Conservation (phyloP, 2,888 invertebrate genomes). For the Arctia plantaginis region DNA sequence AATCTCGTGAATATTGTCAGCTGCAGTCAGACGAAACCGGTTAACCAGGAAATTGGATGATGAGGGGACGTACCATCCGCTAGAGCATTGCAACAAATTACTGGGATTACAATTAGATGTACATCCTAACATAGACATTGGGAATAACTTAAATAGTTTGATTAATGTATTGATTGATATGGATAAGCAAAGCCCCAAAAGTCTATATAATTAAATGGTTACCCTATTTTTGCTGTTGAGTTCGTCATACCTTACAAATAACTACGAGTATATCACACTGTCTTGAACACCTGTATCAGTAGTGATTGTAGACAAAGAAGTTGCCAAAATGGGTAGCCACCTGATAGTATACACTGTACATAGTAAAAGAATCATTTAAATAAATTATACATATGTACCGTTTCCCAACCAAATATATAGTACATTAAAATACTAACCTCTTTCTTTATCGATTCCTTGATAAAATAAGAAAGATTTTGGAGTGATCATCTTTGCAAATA, state of each 20-base stretch:
- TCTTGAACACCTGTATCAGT: neutral
- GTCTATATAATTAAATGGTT: neutral
- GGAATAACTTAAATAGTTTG: neutral
- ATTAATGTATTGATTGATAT: neutral
- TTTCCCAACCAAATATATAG: neutral
- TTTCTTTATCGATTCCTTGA: neutral
- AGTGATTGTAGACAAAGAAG: neutral
- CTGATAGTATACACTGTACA: neutral
- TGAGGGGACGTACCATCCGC: constrained; percentile 60
- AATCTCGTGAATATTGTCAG: constrained; percentile 33
- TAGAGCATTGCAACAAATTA: constrained; percentile 22
- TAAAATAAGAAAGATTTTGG: neutral
- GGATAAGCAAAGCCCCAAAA: neutral
- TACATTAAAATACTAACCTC: neutral
- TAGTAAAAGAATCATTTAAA: neutral
- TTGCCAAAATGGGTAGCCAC: neutral
- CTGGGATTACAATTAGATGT: constrained; percentile 10
- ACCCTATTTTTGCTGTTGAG: neutral
- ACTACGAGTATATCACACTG: neutral
- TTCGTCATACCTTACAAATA: neutral
- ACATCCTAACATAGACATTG: neutral
- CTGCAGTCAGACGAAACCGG: constrained; percentile 57
- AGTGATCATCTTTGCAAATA: neutral
- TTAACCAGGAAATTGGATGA: constrained; percentile 74
- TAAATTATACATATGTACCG: neutral